A percentile compares a stretch with the other conserved stretches of the same genome.
Evolutionary conservation across 2,113 vertebrate species (phyloP).

Genomic region (Xerus inauris): DNA sequence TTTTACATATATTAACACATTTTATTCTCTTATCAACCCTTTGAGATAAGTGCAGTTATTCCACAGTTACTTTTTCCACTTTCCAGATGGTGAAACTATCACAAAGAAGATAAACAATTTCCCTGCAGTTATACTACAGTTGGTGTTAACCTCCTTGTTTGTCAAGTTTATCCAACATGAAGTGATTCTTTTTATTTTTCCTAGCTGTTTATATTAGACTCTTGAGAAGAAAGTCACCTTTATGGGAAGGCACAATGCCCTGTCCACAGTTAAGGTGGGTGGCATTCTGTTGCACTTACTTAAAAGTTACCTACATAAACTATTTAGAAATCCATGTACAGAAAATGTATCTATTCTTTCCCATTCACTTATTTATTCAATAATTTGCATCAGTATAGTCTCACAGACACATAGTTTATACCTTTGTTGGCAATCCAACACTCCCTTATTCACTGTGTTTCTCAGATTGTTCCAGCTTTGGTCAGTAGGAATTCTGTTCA

Average conservation of each 20-base stretch:
- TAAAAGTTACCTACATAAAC: not conserved
- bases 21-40: not conserved
- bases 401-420: not conserved
- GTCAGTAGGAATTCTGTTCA: not conserved
- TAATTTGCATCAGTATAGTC: not conserved
- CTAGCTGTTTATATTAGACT: not conserved
- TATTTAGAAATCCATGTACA: not conserved
- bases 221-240: not conserved
- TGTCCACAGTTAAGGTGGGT: not conserved
- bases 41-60: not conserved
- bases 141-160: not conserved
- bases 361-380: not conserved
- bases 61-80: not conserved
- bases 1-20: not conserved
- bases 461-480: not conserved
- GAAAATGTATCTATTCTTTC: not conserved
- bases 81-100: not conserved
- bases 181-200: not conserved
- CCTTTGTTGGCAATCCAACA: not conserved
- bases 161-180: not conserved
- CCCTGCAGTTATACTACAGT: not conserved
- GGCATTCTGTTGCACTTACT: not conserved
- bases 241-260: not conserved
- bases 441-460: not conserved
- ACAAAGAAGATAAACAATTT: not conserved